Base-by-base conservation (phyloP, 2,888 invertebrate species). In the Chrysomela aeneicollis region DNA sequence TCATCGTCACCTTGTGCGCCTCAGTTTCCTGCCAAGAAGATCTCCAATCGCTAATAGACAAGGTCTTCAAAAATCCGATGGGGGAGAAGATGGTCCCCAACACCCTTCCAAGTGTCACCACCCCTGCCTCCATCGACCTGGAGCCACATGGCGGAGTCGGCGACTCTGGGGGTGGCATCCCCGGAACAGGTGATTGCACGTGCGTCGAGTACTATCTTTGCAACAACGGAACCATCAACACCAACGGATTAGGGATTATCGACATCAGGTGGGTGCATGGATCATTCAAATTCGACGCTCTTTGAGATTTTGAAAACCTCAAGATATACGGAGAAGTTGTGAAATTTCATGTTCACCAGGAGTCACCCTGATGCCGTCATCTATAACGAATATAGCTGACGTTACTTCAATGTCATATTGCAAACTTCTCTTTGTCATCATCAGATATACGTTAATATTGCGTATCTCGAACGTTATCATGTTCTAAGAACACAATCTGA, bases 131-230 rank as follows among this genome's bases (percentile, higher is more conserved):
- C n/a, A 66, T 70, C 6, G 55, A 69, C 61, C 63, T 76, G 0
- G 69, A 76, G 49, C 70, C 70, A 1, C 69, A 71, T 18, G 61
- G 63, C 4, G 68, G 67, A 1, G 62, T 51, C 5, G 68, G 69
- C 0, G 42, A 15, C 15, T 2, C 15, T 2, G 42, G 42, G 15
- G 59, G 21, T 2, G 74, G 73, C 9, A 71, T 71, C 22, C 72
- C 73, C 0, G 77, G 73, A 5, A 68, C 68, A 1, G 76, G 70
- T 8, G 63, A 68, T 22, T 93, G 92, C 35, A 87, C 88, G 55
- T 95, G 95, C 76, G 93, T 94, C 0, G 88, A 89, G 0, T 92
- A 91, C 77, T 94, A 91, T 77, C 85, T 91, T 6, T 95, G 95
- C 74, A 85, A 87, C 46, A 82, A 84, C 62, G 88, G 89, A 35